Evolutionary conservation across 2,113 vertebrate species (phyloP).

Genomic region (Cyanoderma ruficeps): DNA sequence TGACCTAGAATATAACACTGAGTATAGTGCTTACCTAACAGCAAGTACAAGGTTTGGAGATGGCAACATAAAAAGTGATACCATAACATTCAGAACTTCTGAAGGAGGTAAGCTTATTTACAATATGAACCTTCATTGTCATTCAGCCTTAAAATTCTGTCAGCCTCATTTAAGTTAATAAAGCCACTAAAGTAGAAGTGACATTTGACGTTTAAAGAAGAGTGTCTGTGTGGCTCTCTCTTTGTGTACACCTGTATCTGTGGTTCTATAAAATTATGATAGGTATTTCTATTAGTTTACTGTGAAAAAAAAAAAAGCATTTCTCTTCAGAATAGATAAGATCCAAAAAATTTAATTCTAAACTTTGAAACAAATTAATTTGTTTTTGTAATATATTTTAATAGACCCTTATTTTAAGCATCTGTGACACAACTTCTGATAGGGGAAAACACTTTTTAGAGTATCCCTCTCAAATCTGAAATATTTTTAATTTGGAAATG

Average conservation of each 20-base stretch:
- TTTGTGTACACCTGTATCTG: neutral
- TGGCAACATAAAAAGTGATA: constrained; percentile 81
- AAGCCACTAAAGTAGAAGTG: neutral
- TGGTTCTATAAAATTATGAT: neutral
- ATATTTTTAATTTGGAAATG: neutral
- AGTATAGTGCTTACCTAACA: constrained; percentile 87
- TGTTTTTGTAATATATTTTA: neutral
- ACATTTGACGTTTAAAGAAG: neutral
- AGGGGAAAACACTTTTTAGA: neutral
- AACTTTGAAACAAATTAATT: neutral
- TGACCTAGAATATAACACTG: constrained; percentile 82
- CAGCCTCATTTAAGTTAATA: neutral
- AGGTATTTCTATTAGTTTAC: neutral
- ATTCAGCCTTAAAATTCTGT: neutral
- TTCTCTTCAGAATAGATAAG: neutral
- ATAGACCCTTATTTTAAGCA: neutral
- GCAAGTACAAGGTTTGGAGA: constrained; percentile 89
- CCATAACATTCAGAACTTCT: constrained; percentile 82
- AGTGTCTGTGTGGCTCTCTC: neutral
- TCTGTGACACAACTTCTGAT: neutral
- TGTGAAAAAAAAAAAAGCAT: neutral
- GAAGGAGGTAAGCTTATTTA: constrained; percentile 81
- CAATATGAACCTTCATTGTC: neutral
- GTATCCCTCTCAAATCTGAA: neutral
- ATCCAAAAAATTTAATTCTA: neutral